phyloP scores from a whole-genome alignment of 2,797 vertebrate genomes.

The Pseudochaenichthys georgianus region DNA sequence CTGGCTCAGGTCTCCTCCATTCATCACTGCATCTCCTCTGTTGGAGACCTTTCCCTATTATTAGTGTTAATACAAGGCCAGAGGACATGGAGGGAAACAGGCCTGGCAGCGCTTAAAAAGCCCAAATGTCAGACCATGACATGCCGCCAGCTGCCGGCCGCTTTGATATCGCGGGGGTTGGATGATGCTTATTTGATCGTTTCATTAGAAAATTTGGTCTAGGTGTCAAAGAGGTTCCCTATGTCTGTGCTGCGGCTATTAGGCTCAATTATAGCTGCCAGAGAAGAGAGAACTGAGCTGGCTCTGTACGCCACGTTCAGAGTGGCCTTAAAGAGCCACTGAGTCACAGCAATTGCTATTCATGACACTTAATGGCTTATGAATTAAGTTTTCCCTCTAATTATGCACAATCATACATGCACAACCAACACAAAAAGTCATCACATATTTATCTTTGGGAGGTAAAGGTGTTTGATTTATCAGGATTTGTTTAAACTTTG shows the following conservation, averaged over 20 bases:
- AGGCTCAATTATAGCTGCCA: slow-evolving; percentile 93
- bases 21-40: slow-evolving; percentile 71
- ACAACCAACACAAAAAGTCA: slow-evolving; percentile 38
- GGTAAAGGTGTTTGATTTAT: neutral
- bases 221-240: slow-evolving; percentile 92
- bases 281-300: slow-evolving; percentile 89
- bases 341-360: slow-evolving; percentile 95
- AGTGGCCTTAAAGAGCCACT: slow-evolving; percentile 91
- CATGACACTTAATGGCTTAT: slow-evolving; percentile 89
- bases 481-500: neutral
- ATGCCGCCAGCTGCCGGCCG: slow-evolving; percentile 82
- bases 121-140: slow-evolving; percentile 76
- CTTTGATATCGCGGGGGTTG: slow-evolving; percentile 87
- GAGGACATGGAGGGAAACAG: slow-evolving; percentile 79
- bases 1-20: slow-evolving; percentile 71
- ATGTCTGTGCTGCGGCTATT: slow-evolving; percentile 91
- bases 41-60: slow-evolving; percentile 74
- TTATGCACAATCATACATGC: slow-evolving; percentile 88
- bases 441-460: slow-evolving; percentile 55
- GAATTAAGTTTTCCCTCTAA: slow-evolving; percentile 89
- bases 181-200: slow-evolving; percentile 90
- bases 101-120: slow-evolving; percentile 82
- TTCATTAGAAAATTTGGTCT: slow-evolving; percentile 87
- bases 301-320: slow-evolving; percentile 88
- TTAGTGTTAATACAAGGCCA: slow-evolving; percentile 81